Percentiles rank a stretch among this genome's conserved stretches.
Evolutionary conservation across 2,797 vertebrate species (phyloP).

Genomic region (Onychomys leucogaster): DNA sequence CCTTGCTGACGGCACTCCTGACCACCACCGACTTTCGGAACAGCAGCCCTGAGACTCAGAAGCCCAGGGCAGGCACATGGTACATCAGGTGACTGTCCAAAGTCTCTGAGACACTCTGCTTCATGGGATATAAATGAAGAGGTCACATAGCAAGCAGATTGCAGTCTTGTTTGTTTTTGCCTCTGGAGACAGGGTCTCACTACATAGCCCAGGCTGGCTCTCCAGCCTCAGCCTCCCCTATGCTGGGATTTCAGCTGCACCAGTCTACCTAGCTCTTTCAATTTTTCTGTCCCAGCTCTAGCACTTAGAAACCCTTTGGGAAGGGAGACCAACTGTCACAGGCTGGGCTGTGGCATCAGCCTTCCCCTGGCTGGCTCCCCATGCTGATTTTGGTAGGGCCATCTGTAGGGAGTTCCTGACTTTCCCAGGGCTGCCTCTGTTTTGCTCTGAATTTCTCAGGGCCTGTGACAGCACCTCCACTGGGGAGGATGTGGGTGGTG

Average conservation of each 20-base stretch:
- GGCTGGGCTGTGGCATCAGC: no score
- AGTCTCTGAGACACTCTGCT: background rate
- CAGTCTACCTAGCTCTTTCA: background rate
- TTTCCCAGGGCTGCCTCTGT: background rate
- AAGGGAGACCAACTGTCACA: background rate
- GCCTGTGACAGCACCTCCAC: background rate
- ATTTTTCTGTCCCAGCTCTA: background rate
- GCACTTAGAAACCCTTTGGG: background rate
- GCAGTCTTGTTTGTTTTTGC: background rate
- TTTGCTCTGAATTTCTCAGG: background rate
- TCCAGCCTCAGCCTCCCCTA: background rate
- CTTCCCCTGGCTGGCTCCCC: background rate
- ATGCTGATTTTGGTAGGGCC: fast-evolving
- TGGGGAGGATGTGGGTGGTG: background rate
- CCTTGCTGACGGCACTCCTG: fast-evolving
- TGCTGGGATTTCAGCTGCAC: background rate
- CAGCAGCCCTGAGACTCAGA: background rate
- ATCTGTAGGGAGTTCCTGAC: background rate
- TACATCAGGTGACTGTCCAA: fast-evolving
- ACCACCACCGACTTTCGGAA: background rate
- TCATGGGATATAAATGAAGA: background rate
- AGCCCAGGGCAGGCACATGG: background rate
- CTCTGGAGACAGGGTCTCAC: background rate
- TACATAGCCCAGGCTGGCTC: background rate
- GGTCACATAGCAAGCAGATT: no score